Percentiles rank a stretch among this genome's conserved stretches.
Evolutionary conservation across 2,113 vertebrate species (phyloP).

Genomic region (Himantopus leucocephalus): DNA sequence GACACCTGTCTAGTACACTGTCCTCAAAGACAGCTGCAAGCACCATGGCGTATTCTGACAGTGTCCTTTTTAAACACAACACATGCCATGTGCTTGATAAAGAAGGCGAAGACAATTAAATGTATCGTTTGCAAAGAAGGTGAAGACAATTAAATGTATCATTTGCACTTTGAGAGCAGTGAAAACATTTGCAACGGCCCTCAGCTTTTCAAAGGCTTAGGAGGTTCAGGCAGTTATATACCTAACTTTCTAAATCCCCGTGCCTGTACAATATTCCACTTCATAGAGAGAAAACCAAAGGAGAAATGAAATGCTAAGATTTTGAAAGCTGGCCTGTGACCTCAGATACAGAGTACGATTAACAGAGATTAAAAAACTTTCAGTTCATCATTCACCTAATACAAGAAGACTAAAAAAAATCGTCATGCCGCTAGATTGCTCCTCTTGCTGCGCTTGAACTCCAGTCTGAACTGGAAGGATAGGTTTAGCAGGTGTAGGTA

Average conservation of each 20-base stretch:
- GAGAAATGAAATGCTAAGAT: background rate
- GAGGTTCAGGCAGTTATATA: background rate
- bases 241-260: background rate
- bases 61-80: background rate
- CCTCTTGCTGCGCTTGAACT: slow-evolving; percentile 95
- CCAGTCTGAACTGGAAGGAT: slow-evolving; percentile 94
- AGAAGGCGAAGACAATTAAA: background rate
- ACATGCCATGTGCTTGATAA: background rate
- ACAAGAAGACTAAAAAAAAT: slow-evolving; percentile 98
- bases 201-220: background rate
- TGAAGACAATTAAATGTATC: background rate
- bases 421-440: slow-evolving; percentile 96
- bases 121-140: background rate
- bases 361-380: background rate
- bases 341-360: background rate
- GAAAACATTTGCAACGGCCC: background rate
- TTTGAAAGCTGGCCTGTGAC: background rate
- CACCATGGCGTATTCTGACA: background rate
- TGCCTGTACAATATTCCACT: background rate
- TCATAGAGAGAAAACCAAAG: background rate
- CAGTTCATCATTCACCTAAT: slow-evolving; percentile 80
- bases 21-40: background rate
- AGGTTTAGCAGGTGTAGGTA: slow-evolving; percentile 85
- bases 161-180: background rate
- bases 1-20: background rate